Conservation (phyloP, 2,888 invertebrate genomes). For the Unio delphinus region DNA sequence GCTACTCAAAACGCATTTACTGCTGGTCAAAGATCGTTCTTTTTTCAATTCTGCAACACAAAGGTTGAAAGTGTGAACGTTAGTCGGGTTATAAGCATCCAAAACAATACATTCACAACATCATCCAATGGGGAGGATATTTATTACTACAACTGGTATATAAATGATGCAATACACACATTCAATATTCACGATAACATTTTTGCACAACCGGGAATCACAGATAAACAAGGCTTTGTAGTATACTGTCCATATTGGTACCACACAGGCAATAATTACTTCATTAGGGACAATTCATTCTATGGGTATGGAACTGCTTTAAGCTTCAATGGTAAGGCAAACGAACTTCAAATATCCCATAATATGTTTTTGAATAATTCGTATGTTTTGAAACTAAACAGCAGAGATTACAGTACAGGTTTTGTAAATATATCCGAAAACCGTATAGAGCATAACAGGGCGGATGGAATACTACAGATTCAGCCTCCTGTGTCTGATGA, state of each 20-base stretch:
- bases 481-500: neutral
- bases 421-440: neutral
- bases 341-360: too few species aligned
- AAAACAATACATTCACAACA: constrained; percentile 9
- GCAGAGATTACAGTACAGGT: too few species aligned
- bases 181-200: too few species aligned
- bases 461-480: constrained; percentile 1
- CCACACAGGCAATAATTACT: neutral
- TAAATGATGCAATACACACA: neutral
- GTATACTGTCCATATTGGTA: too few species aligned
- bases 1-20: too few species aligned
- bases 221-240: too few species aligned
- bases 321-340: neutral
- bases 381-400: too few species aligned
- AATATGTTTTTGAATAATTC: too few species aligned
- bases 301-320: neutral
- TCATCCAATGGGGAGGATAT: neutral
- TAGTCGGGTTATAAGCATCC: neutral
- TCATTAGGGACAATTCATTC: constrained; percentile 8
- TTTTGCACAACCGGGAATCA: too few species aligned
- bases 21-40: neutral
- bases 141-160: neutral
- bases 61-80: neutral
- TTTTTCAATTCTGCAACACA: constrained; percentile 5
- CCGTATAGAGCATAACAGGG: neutral